phyloP scores from a whole-genome alignment of 2,113 vertebrate genomes.

The Psophia crepitans region DNA sequence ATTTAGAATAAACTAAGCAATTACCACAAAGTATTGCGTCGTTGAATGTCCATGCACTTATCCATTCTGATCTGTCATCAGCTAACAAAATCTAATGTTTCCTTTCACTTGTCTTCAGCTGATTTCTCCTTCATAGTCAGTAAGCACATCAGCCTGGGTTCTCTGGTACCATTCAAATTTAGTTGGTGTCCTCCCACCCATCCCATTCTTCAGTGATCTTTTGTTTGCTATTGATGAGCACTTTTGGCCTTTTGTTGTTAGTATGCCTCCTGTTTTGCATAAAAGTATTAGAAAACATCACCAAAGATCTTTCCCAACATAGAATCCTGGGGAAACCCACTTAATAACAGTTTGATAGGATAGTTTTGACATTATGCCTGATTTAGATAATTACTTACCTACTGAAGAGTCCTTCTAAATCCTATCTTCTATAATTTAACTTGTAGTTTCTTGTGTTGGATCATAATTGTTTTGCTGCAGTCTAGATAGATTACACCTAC shows the following conservation, averaged over 20 bases:
- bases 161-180: neutral
- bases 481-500: neutral
- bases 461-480: neutral
- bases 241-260: neutral
- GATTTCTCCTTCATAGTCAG: neutral
- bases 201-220: neutral
- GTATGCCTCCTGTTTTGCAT: neutral
- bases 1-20: neutral
- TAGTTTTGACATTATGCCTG: neutral
- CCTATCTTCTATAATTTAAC: neutral
- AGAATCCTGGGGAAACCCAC: neutral
- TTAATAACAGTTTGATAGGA: neutral
- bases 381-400: neutral
- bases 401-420: neutral
- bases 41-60: fast-evolving
- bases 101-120: neutral
- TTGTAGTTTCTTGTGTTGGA: neutral
- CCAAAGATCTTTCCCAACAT: neutral
- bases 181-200: neutral
- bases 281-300: neutral
- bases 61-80: neutral
- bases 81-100: neutral
- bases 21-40: neutral
- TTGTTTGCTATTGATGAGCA: neutral
- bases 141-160: neutral